Evolutionary conservation across 2,888 invertebrate genomes (phyloP), one percentile per base, ranked within the genome.

Genomic region (Bellardia bayeri): DNA sequence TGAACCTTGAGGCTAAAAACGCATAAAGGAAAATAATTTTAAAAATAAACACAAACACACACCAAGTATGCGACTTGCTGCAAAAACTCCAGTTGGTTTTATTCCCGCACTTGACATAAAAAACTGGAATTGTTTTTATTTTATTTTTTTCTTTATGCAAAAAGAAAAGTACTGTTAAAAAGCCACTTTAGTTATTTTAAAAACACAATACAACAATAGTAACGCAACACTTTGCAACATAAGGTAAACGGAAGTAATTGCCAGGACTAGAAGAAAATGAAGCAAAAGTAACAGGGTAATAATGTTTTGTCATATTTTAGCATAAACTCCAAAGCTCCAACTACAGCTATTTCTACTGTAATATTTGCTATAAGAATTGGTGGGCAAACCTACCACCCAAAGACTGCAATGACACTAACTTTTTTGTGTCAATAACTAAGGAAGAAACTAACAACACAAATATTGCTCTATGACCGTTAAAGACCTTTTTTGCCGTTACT

Each of bases 91-190:
- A 85, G 85, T 85, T 85, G 85, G 56, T 87, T 51, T 79, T 49
- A 85, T 87, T 87, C 87, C 87, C 87, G 84, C 82, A 87, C 84
- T 87, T 87, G 76, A 82, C 81, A 84, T 82, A 85, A 87, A 87
- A 83, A 82, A 66, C 13, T 14, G 0, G 23, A 40, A 49, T 6
- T 16, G 23, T 13, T 40, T 63, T 66, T 37, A 6, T 37, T 6
- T 37, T 33, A 1, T 37, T 37, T 37, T 6, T 37, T 33, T 30
- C 13, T 58, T 58, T 14, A 14, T 13, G 33, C 13, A 45, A 37
- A 23, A 13, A 86, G 8, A 76, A 30, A 84, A 79, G 45, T 69
- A 68, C 58, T 64, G 58, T 58, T 84, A 78, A 85, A 87, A 63
- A 82, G 84, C 84, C 82, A 85, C 82, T 87, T 82, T 66, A 66